phyloP scores from a whole-genome alignment of 2,888 invertebrate species.

The Brachypalpus laphriformis region DNA sequence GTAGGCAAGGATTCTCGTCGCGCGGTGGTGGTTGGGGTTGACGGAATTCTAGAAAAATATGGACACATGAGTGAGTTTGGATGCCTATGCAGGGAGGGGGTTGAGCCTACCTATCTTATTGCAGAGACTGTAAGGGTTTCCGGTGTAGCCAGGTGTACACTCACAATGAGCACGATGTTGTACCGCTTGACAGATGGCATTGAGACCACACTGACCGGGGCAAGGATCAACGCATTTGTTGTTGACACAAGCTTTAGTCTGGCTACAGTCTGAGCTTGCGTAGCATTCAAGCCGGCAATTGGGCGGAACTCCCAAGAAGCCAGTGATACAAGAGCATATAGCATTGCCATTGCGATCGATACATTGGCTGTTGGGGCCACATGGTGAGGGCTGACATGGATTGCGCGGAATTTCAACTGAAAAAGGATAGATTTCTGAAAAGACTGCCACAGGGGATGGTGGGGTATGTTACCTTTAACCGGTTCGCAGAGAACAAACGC shows the following conservation, averaged over 20 bases:
- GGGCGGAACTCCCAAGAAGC: slow-evolving; percentile 88
- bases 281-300: slow-evolving; percentile 89
- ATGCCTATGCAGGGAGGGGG: neutral
- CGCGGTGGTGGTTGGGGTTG: slow-evolving; percentile 58
- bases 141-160: slow-evolving; percentile 87
- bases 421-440: neutral
- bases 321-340: slow-evolving; percentile 86
- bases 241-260: slow-evolving; percentile 87
- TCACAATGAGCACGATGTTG: slow-evolving; percentile 91
- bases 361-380: slow-evolving; percentile 88
- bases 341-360: slow-evolving; percentile 86
- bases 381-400: slow-evolving; percentile 88
- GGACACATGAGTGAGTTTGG: slow-evolving; percentile 46
- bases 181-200: slow-evolving; percentile 88
- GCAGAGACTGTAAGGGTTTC: slow-evolving; percentile 89
- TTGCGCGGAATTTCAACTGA: slow-evolving; percentile 78
- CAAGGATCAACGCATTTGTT: slow-evolving; percentile 90
- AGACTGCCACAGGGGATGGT: neutral
- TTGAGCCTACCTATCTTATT: slow-evolving; percentile 81
- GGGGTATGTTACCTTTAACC: slow-evolving; percentile 82
- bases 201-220: slow-evolving; percentile 88
- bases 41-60: slow-evolving; percentile 37
- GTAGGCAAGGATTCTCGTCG: slow-evolving; percentile 86
- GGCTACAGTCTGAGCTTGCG: slow-evolving; percentile 88
- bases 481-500: slow-evolving; percentile 87